Evolutionary conservation across 1,140 invertebrate genomes (phyloP).

Genomic region (Cherax quadricarinatus): DNA sequence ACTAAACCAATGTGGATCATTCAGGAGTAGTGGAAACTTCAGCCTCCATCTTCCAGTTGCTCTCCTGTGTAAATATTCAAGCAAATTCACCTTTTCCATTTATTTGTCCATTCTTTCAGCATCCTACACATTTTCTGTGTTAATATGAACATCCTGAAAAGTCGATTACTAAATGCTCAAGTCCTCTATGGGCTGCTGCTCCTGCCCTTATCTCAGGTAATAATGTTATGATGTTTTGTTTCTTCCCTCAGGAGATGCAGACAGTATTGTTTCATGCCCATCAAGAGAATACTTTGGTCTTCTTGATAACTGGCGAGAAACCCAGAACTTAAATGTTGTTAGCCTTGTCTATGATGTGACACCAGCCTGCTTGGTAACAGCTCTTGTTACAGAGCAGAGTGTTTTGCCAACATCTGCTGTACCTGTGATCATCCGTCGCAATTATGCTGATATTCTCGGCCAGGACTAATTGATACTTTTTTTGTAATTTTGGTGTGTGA

Average conservation of each 20-base stretch:
- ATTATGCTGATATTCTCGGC: constrained; percentile 65
- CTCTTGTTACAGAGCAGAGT: constrained; percentile 79
- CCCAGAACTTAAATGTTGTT: constrained; percentile 76
- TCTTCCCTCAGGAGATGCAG: constrained; percentile 46
- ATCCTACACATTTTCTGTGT: no score
- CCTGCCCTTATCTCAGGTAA: no score
- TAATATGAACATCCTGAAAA: no score
- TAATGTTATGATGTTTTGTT: no score
- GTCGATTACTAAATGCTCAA: no score
- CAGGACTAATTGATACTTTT: constrained; percentile 43
- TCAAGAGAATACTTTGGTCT: constrained; percentile 48
- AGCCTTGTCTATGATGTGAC: constrained; percentile 80
- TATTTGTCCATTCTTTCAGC: no score
- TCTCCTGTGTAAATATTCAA: no score
- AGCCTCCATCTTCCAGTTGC: no score
- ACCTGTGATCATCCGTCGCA: constrained; percentile 78
- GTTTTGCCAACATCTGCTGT: constrained; percentile 79
- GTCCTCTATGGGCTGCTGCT: no score
- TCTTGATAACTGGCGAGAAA: constrained; percentile 76
- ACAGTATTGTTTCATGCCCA: constrained; percentile 35
- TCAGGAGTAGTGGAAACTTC: no score
- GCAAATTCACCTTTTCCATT: no score
- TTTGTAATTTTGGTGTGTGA: neutral
- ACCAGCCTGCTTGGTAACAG: constrained; percentile 78
- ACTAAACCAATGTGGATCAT: no score